These are phyloP conservation scores for Pogonomyrmex californicus DNA, from an alignment of 1,140 invertebrate species.

Conservation along the genomic window DNA sequence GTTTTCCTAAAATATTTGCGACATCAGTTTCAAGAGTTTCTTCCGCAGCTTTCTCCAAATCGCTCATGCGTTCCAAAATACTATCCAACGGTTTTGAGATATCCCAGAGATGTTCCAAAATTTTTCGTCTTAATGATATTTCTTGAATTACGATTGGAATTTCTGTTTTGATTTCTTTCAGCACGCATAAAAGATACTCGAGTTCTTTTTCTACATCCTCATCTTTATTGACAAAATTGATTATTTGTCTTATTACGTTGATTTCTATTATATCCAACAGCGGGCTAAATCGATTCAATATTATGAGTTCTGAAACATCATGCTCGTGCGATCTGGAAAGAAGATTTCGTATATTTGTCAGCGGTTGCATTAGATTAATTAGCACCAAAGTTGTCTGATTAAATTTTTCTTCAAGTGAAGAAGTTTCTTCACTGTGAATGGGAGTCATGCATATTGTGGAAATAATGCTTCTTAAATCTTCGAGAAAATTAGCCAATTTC, in stretches of 20 bases:
- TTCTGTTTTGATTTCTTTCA: slow-evolving; percentile 73
- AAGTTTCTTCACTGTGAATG: background rate
- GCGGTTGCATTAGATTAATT: slow-evolving; percentile 72
- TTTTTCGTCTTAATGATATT: slow-evolving; percentile 73
- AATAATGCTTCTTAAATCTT: slow-evolving; percentile 73
- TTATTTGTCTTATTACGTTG: slow-evolving; percentile 66
- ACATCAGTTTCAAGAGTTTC: slow-evolving; percentile 79
- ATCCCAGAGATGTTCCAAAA: slow-evolving; percentile 74
- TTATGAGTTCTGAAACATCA: slow-evolving; percentile 72
- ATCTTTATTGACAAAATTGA: slow-evolving; percentile 61
- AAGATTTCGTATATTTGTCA: slow-evolving; percentile 72
- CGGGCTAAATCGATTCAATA: slow-evolving; percentile 75
- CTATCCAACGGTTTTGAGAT: slow-evolving; percentile 76
- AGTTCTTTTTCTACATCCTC: slow-evolving; percentile 53
- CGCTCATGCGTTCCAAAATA: slow-evolving; percentile 75
- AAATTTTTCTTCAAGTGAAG: slow-evolving; percentile 32
- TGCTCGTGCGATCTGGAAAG: slow-evolving; percentile 72
- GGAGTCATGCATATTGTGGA: slow-evolving; percentile 38
- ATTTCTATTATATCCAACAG: slow-evolving; percentile 74
- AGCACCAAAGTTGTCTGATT: slow-evolving; percentile 34
- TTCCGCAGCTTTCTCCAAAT: slow-evolving; percentile 68
- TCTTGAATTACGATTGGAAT: slow-evolving; percentile 74
- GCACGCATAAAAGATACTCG: slow-evolving; percentile 60
- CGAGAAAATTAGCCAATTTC: slow-evolving; percentile 71
- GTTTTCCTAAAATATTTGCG: slow-evolving; percentile 72